These are phyloP conservation scores for Takifugu flavidus DNA, from an alignment of 2,113 vertebrate genomes.

Conservation along the genomic window DNA sequence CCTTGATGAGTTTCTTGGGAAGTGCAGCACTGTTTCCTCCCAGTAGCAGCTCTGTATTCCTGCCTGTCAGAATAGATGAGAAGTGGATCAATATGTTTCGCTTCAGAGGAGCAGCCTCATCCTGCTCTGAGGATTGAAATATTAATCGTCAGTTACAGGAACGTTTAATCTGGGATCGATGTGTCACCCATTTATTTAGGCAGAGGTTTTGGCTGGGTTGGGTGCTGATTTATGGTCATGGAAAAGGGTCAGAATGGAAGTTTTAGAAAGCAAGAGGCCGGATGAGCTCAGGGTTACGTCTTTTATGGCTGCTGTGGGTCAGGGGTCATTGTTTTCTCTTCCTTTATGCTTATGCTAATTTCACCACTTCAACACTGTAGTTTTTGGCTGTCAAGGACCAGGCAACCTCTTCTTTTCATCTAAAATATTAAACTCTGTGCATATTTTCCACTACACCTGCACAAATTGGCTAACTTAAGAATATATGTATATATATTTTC, in stretches of 20 bases:
- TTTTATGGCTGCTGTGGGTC: not conserved
- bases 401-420: no score
- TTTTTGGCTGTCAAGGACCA: no score
- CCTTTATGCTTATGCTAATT: not conserved
- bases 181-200: not conserved
- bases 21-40: conserved; percentile 30
- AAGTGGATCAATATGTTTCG: conserved; percentile 53
- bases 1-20: conserved; percentile 45
- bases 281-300: not conserved
- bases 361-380: not conserved
- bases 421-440: no score
- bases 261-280: not conserved
- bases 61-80: conserved; percentile 47
- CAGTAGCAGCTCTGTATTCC: conserved; percentile 20
- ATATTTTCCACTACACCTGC: no score
- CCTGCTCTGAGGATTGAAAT: conserved; percentile 22
- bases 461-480: no score
- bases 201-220: not conserved
- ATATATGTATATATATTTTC: no score
- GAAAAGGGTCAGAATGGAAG: conserved; percentile 3
- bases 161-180: conserved; percentile 45
- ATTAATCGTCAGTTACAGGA: conserved; percentile 40
- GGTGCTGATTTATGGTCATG: not conserved
- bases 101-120: conserved; percentile 36
- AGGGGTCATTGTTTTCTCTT: not conserved